Evolutionary conservation across 2,113 vertebrate species (phyloP).

Genomic region (Forbesichthys agassizii): DNA sequence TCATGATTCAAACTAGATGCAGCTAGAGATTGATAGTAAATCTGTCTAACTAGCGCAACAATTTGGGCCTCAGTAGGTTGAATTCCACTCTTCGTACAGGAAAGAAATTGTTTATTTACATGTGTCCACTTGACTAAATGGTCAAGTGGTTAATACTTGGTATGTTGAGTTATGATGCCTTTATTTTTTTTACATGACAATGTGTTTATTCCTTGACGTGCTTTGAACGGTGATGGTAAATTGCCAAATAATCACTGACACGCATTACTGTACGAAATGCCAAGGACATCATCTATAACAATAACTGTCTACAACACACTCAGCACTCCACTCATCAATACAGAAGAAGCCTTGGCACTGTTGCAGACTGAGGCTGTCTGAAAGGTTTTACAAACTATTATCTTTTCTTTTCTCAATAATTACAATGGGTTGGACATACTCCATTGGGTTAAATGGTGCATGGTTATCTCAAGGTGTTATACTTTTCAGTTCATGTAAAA

Average conservation of each 20-base stretch:
- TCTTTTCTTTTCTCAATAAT: background rate
- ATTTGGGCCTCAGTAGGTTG: too few relatives aligned
- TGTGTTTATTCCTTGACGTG: slow-evolving; percentile 7
- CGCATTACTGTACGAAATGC: slow-evolving; percentile 62
- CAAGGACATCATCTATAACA: slow-evolving; percentile 62
- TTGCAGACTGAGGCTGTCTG: background rate
- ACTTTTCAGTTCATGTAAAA: background rate
- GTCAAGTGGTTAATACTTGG: background rate
- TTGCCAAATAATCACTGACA: slow-evolving; percentile 58
- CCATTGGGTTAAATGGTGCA: background rate
- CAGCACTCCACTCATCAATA: slow-evolving; percentile 20
- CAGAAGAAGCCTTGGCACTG: background rate
- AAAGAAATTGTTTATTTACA: too few relatives aligned
- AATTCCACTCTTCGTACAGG: too few relatives aligned
- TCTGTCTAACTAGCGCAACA: too few relatives aligned
- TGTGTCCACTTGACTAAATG: too few relatives aligned
- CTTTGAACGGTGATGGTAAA: slow-evolving; percentile 9
- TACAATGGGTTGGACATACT: background rate
- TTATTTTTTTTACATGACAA: slow-evolving; percentile 25
- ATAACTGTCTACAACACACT: background rate
- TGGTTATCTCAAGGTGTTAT: too few relatives aligned
- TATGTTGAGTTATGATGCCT: slow-evolving; percentile 15
- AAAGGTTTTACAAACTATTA: background rate
- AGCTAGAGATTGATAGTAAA: too few relatives aligned
- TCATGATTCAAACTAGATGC: too few relatives aligned